These are phyloP conservation scores for Halotydeus destructor DNA, from an alignment of 1,140 invertebrate species.

Conservation along the genomic window DNA sequence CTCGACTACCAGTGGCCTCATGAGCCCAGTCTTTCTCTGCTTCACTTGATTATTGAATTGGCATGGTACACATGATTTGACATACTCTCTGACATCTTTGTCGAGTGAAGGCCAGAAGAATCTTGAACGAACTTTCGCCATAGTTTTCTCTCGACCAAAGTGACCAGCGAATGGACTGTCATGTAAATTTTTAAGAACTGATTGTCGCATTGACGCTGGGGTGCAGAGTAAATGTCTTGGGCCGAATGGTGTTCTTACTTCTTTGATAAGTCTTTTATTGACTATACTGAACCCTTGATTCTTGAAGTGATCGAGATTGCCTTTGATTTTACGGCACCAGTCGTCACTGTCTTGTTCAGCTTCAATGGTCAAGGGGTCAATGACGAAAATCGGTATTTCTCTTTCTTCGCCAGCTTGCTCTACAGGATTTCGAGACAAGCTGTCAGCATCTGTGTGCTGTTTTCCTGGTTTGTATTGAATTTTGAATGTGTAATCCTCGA, in stretches of 20 bases:
- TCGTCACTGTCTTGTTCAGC: neutral
- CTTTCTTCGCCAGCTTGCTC: neutral
- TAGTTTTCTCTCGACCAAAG: too few relatives aligned
- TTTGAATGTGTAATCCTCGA: conserved; percentile 10
- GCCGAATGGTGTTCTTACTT: too few relatives aligned
- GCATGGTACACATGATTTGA: too few relatives aligned
- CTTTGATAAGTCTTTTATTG: neutral
- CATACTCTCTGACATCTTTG: too few relatives aligned
- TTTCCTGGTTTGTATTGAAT: conserved; percentile 9
- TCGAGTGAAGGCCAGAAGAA: too few relatives aligned
- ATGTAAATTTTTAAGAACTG: neutral
- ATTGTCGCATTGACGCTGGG: neutral
- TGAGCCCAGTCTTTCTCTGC: too few relatives aligned
- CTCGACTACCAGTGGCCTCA: too few relatives aligned
- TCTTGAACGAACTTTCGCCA: too few relatives aligned
- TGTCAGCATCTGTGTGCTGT: conserved; percentile 10
- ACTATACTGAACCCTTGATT: neutral
- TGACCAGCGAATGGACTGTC: too few relatives aligned
- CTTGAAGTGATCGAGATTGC: neutral
- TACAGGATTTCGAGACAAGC: conserved; percentile 4
- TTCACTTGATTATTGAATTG: too few relatives aligned
- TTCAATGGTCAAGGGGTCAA: neutral
- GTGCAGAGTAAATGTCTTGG: conserved; percentile 1
- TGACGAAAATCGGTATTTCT: too few relatives aligned
- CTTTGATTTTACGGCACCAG: neutral